phyloP scores from a whole-genome alignment of 2,113 vertebrate genomes.

The Odocoileus hemionus region DNA sequence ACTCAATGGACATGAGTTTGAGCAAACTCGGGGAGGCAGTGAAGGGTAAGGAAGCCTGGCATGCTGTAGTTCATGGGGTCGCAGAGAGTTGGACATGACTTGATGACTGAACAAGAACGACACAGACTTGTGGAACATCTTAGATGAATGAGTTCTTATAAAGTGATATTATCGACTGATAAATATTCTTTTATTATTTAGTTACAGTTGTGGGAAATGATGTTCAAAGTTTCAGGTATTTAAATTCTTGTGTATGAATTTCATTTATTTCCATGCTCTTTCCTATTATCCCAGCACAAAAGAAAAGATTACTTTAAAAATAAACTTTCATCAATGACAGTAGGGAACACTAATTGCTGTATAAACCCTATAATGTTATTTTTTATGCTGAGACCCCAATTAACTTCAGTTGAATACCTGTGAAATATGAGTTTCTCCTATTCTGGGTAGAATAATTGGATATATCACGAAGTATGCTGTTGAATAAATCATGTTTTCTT shows the following conservation, averaged over 20 bases:
- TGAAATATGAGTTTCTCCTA: not conserved
- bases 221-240: not conserved
- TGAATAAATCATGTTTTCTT: conserved; percentile 41
- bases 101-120: not conserved
- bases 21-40: not conserved
- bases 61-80: not conserved
- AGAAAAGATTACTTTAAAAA: not conserved
- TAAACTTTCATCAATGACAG: not conserved
- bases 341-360: not conserved
- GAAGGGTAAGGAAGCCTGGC: not conserved
- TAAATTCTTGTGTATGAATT: not conserved
- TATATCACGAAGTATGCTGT: not conserved
- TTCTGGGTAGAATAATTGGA: conserved; percentile 1
- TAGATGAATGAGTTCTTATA: not conserved
- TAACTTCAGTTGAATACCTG: conserved; percentile 11
- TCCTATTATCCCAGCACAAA: not conserved
- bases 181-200: not conserved
- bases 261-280: not conserved
- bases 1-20: not conserved
- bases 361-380: not conserved
- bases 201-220: not conserved
- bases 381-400: not conserved
- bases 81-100: not conserved
- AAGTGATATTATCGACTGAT: not conserved
- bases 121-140: not conserved